A percentile compares a stretch with the other conserved stretches of the same genome.
phyloP scores from a whole-genome alignment of 2,113 vertebrate species.

The Scomber scombrus region DNA sequence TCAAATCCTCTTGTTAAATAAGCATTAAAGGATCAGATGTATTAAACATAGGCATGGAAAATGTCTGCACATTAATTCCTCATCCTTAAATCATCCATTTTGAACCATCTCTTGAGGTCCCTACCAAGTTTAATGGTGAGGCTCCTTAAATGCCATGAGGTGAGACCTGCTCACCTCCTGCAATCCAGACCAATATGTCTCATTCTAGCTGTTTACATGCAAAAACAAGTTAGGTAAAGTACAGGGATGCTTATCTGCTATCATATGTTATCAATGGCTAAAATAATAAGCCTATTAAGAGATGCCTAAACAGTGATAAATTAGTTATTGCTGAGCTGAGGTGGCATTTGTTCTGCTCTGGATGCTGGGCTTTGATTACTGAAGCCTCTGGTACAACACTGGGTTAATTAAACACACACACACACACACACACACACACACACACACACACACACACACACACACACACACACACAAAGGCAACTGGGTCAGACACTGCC shows the following conservation, averaged over 20 bases:
- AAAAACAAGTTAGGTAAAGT: not conserved
- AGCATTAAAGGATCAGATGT: not conserved
- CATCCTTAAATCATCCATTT: constrained; percentile 8
- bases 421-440: constrained; percentile 29
- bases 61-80: not conserved
- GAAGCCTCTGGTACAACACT: constrained; percentile 64
- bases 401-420: constrained; percentile 76
- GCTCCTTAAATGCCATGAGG: constrained; percentile 25
- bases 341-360: constrained; percentile 59
- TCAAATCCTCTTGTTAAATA: constrained; percentile 15
- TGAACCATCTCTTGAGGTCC: not conserved
- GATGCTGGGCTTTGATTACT: constrained; percentile 71
- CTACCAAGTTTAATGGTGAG: constrained; percentile 1
- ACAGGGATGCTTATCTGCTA: not conserved
- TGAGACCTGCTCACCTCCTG: not conserved
- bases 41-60: not conserved
- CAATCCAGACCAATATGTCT: not conserved
- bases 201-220: not conserved
- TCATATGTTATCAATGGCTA: constrained; percentile 10
- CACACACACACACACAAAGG: constrained; percentile 40
- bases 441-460: constrained; percentile 35
- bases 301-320: constrained; percentile 43
- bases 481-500: constrained; percentile 82
- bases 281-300: constrained; percentile 22
- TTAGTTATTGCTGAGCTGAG: constrained; percentile 59